Conservation (phyloP, 1,140 invertebrate genomes). For the Tachypleus tridentatus region DNA sequence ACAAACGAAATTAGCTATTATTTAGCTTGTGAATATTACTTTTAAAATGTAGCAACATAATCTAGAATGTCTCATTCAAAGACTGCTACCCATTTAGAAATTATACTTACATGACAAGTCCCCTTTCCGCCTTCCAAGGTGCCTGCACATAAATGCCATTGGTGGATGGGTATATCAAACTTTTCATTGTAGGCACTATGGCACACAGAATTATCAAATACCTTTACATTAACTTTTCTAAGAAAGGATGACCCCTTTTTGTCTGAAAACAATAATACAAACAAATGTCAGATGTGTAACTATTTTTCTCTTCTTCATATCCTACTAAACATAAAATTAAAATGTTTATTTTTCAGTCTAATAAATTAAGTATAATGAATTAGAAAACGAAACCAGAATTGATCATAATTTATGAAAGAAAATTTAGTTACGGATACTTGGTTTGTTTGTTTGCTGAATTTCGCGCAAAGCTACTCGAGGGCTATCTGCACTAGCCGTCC, state of each 20-base stretch:
- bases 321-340: no score
- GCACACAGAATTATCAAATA: slow-evolving; percentile 35
- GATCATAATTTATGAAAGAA: no score
- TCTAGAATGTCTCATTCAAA: no score
- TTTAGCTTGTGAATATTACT: no score
- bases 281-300: no score
- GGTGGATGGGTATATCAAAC: slow-evolving; percentile 51
- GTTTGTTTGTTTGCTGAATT: no score
- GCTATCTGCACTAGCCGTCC: no score
- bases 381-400: background rate
- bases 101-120: slow-evolving; percentile 35
- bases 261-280: slow-evolving; percentile 17
- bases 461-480: no score
- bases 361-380: slow-evolving; percentile 1
- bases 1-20: no score
- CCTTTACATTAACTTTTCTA: slow-evolving; percentile 56
- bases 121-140: slow-evolving; percentile 63
- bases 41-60: no score
- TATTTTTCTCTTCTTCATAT: no score
- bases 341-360: background rate
- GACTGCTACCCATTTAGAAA: background rate
- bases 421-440: no score
- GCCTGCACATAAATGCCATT: slow-evolving; percentile 77
- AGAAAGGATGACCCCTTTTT: slow-evolving; percentile 25
- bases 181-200: slow-evolving; percentile 36